Conservation (phyloP, 2,113 vertebrate species). For the Amazona vittata region DNA sequence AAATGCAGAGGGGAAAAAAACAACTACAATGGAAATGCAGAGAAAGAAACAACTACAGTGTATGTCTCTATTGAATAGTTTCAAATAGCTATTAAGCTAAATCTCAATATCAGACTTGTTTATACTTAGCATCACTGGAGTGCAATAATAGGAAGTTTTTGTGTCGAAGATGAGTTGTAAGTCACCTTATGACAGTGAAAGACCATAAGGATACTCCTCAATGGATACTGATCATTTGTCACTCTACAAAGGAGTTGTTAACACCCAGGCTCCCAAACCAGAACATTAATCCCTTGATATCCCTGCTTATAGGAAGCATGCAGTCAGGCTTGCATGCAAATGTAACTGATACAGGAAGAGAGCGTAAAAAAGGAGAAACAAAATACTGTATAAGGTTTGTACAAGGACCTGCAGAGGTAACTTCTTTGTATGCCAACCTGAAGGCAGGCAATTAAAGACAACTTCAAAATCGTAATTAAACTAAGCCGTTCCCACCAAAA, state of each 20-base stretch:
- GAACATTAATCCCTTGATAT: background rate
- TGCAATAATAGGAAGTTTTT: background rate
- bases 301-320: rapidly evolving
- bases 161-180: background rate
- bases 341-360: rapidly evolving
- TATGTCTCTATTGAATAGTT: rapidly evolving
- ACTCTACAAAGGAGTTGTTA: rapidly evolving
- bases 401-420: background rate
- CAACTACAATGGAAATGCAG: background rate
- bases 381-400: background rate
- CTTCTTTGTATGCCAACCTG: rapidly evolving
- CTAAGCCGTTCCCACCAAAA: background rate
- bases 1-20: background rate
- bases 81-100: background rate
- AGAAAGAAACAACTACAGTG: background rate
- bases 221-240: rapidly evolving
- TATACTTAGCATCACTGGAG: background rate
- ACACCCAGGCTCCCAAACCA: background rate
- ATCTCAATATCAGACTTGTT: background rate
- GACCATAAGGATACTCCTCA: background rate
- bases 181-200: background rate
- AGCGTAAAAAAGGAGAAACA: background rate
- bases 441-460: background rate
- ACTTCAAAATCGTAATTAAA: background rate
- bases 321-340: background rate